phyloP scores from a whole-genome alignment of 2,797 vertebrate species.

The Enteromius treurensis region DNA sequence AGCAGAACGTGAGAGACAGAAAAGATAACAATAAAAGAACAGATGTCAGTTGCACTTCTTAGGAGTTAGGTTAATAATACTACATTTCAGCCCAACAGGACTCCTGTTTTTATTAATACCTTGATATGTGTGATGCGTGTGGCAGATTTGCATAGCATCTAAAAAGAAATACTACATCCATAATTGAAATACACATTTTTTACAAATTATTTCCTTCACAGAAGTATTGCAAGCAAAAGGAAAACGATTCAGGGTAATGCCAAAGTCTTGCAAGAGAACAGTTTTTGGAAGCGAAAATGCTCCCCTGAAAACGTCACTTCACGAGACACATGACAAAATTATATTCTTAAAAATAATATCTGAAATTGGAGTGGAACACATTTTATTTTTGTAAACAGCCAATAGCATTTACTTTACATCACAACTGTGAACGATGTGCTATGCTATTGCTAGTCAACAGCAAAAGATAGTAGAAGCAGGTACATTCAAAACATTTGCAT shows the following conservation, averaged over 20 bases:
- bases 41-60: background rate
- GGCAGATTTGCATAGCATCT: background rate
- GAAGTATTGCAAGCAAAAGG: background rate
- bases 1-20: background rate
- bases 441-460: background rate
- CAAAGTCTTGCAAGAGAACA: background rate
- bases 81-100: background rate
- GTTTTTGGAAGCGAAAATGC: background rate
- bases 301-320: too few relatives aligned
- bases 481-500: background rate
- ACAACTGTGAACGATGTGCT: background rate
- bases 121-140: background rate
- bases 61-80: too few relatives aligned
- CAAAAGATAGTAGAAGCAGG: background rate
- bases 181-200: background rate
- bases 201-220: background rate
- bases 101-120: background rate
- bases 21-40: conserved; percentile 34
- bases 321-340: too few relatives aligned
- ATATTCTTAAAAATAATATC: background rate
- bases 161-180: background rate
- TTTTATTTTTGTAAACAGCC: background rate
- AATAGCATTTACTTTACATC: background rate
- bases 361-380: background rate
- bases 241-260: background rate